A percentile compares a stretch with the other conserved stretches of the same genome.
Evolutionary conservation across 2,113 vertebrate genomes (phyloP).

Genomic region (Origma solitaria): DNA sequence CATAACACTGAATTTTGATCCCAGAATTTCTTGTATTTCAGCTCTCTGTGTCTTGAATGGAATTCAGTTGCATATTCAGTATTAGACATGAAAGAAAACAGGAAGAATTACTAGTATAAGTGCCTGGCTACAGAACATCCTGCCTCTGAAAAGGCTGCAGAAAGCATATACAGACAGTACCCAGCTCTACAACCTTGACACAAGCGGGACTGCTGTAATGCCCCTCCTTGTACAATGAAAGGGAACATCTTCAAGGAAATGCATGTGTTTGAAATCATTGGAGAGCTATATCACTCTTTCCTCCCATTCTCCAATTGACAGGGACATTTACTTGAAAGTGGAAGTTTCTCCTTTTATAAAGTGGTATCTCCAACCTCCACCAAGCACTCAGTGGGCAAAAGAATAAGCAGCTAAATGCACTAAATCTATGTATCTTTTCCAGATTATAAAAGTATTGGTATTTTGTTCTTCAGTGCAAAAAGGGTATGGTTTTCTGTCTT

Average conservation of each 20-base stretch:
- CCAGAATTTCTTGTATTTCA: not conserved
- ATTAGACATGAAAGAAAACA: not conserved
- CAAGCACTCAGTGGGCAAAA: not conserved
- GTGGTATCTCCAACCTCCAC: not conserved
- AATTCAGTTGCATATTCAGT: not conserved
- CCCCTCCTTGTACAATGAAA: not conserved
- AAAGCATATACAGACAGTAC: not conserved
- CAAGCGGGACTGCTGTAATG: not conserved
- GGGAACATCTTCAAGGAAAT: not conserved
- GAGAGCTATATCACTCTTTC: not conserved
- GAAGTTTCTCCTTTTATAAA: not conserved
- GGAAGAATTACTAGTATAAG: not conserved
- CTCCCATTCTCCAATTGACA: not conserved
- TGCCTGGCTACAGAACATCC: not conserved
- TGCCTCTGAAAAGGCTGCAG: not conserved
- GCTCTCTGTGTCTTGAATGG: not conserved
- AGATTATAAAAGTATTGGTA: not conserved
- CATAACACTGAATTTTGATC: slow-evolving; percentile 7
- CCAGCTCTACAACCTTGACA: not conserved
- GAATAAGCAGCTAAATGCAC: not conserved
- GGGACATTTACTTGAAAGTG: not conserved
- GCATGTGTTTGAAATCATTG: not conserved
- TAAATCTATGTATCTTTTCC: not conserved
- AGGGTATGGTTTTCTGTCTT: not conserved
- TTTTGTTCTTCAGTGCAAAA: not conserved